Evolutionary conservation across 1,140 invertebrate species (phyloP).

Genomic region (Cephus cinctus): DNA sequence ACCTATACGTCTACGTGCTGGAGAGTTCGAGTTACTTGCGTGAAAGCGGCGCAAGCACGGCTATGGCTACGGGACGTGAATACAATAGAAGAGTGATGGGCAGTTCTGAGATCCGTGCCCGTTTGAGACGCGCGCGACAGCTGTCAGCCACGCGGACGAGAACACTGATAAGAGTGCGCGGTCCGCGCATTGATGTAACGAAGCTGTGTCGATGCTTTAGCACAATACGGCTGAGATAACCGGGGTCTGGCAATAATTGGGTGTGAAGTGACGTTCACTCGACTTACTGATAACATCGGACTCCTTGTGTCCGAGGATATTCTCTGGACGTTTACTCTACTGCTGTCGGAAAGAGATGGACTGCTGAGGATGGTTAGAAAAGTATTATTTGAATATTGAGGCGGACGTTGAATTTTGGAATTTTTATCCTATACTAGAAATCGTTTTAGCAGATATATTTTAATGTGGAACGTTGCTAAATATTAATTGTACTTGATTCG

Average conservation of each 20-base stretch:
- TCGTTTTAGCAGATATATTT: too few species aligned
- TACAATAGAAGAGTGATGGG: slow-evolving; percentile 29
- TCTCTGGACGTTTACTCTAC: too few species aligned
- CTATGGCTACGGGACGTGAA: slow-evolving; percentile 19
- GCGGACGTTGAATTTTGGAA: too few species aligned
- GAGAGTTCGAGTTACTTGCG: background rate
- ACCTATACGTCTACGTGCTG: background rate
- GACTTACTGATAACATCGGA: slow-evolving; percentile 14
- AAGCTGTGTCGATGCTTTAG: slow-evolving; percentile 19
- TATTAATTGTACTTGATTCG: too few species aligned
- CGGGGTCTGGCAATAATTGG: slow-evolving; percentile 25
- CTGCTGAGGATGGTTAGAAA: too few species aligned
- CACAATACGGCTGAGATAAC: slow-evolving; percentile 14
- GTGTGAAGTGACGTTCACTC: slow-evolving; percentile 23
- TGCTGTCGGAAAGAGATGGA: too few species aligned
- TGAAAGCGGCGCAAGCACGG: background rate
- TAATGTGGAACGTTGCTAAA: too few species aligned
- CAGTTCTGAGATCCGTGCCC: slow-evolving; percentile 21
- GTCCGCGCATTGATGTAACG: slow-evolving; percentile 18
- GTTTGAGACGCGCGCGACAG: slow-evolving; percentile 22
- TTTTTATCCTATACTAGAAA: too few species aligned
- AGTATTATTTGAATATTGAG: too few species aligned
- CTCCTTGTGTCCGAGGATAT: slow-evolving; percentile 7
- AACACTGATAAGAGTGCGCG: slow-evolving; percentile 19
- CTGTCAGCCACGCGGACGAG: too few species aligned